Evolutionary conservation across 2,113 vertebrate species (phyloP).

Genomic region (Dasyurus viverrinus): DNA sequence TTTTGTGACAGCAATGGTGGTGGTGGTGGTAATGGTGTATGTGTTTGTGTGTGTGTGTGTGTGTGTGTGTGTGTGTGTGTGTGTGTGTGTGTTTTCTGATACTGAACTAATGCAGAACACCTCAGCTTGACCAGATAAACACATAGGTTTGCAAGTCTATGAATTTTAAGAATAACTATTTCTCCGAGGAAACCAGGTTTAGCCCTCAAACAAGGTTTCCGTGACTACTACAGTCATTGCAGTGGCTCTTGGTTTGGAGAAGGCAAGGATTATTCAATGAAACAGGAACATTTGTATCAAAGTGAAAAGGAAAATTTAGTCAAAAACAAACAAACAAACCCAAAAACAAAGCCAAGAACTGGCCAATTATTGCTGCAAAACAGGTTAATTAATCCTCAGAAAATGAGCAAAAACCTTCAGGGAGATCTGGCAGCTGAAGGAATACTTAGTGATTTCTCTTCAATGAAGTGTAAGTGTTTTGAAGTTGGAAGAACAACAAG

Average conservation of each 20-base stretch:
- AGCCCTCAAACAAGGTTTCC: not conserved
- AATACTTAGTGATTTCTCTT: not conserved
- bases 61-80: not conserved
- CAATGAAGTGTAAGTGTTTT: not conserved
- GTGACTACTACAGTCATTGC: not conserved
- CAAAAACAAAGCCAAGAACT: not conserved
- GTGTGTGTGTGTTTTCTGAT: not conserved
- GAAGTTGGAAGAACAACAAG: not conserved
- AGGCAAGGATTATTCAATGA: not conserved
- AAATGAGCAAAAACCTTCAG: not conserved
- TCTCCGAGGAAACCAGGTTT: not conserved
- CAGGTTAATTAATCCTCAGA: not conserved
- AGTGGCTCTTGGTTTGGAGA: not conserved
- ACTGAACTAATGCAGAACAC: not conserved
- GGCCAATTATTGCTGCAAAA: not conserved
- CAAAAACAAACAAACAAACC: not conserved
- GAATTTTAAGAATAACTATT: not conserved
- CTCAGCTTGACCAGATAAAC: not conserved
- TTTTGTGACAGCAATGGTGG: not conserved
- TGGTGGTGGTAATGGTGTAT: too few relatives aligned
- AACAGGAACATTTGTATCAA: not conserved
- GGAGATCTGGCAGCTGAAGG: not conserved
- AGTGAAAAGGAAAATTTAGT: not conserved
- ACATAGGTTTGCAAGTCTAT: not conserved
- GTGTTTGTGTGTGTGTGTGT: not conserved